Evolutionary conservation across 1,140 invertebrate genomes (phyloP), one percentile per base, ranked within the genome.

Genomic region (Dendrolimus punctatus): DNA sequence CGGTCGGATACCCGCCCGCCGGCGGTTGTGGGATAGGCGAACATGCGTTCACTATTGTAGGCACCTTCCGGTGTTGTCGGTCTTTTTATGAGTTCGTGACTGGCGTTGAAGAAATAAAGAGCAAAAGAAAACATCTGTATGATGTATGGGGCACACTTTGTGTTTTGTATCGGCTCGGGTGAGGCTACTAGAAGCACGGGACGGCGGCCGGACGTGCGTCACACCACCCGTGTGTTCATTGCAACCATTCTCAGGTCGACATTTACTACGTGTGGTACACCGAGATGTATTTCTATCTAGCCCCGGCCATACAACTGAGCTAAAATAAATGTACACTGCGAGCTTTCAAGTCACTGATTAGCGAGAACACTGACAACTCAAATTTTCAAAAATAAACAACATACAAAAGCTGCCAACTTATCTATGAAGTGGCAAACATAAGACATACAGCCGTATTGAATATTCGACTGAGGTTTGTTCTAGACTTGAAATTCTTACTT

Each of bases 161-260:
- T 49, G 40, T 62, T 23, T 49, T 55, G 62, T 59, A 63, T 58
- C 59, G 67, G 70, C 66, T 72, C 59, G 68, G 62, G 70, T 70
- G 67, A 82, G 86, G 80, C 85, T 84, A 87, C 81, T 87, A 87
- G 85, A 88, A 87, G 85, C 86, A 87, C 85, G 69, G 80, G 80
- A 78, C 76, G 73, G 71, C 62, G 76, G 68, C 62, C 73, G 69
- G 58, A 66, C 64, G 67, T 60, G 72, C 66, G 66, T 72, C 68
- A 73, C 73, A 76, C 70, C 74, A 71, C 64, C 71, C 71, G 64
- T 66, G 74, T 76, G 71, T 70, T 73, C 64, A 60, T 67, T 70
- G 65, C 68, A 68, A 71, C 66, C 64, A 56, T 57, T 62, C 55
- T 60, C 37, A 43, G 41, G 55, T 57, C 49, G 61, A 69, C 59